Evolutionary conservation across 2,888 invertebrate genomes (phyloP).

Genomic region (Calliopum simillimum): DNA sequence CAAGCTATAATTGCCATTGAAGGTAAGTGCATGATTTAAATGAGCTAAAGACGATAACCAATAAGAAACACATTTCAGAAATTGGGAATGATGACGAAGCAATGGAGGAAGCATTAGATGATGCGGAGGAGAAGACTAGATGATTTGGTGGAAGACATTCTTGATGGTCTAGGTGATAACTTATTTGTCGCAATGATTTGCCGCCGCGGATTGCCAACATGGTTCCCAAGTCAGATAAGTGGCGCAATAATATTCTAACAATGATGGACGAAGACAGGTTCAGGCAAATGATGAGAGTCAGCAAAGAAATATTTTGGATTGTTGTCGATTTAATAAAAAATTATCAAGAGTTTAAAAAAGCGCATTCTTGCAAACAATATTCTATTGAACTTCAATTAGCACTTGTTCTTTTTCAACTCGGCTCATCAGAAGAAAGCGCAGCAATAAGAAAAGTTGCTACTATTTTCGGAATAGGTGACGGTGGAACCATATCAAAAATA

Average conservation of each 20-base stretch:
- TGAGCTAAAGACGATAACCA: too few species aligned
- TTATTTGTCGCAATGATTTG: too few species aligned
- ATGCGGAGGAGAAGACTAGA: too few species aligned
- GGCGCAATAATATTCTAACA: conserved; percentile 8
- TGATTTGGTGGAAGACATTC: too few species aligned
- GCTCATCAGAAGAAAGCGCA: conserved; percentile 5
- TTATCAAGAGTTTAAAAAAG: conserved; percentile 2
- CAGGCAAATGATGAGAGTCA: conserved; percentile 3
- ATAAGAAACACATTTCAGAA: too few species aligned
- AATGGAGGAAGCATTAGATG: too few species aligned
- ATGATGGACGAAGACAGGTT: conserved; percentile 1
- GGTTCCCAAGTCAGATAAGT: not conserved
- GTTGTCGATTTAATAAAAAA: too few species aligned
- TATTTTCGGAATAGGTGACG: conserved; percentile 6
- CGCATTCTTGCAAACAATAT: not conserved
- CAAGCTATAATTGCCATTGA: too few species aligned
- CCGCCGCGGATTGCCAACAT: too few species aligned
- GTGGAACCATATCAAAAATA: conserved; percentile 6
- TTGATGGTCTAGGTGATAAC: too few species aligned
- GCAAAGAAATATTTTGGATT: not conserved
- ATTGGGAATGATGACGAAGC: too few species aligned
- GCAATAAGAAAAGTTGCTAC: not conserved
- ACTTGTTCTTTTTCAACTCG: not conserved
- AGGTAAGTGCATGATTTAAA: too few species aligned
- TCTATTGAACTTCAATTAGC: conserved; percentile 3